phyloP scores from a whole-genome alignment of 2,888 invertebrate genomes.

The Coenonympha glycerion region DNA sequence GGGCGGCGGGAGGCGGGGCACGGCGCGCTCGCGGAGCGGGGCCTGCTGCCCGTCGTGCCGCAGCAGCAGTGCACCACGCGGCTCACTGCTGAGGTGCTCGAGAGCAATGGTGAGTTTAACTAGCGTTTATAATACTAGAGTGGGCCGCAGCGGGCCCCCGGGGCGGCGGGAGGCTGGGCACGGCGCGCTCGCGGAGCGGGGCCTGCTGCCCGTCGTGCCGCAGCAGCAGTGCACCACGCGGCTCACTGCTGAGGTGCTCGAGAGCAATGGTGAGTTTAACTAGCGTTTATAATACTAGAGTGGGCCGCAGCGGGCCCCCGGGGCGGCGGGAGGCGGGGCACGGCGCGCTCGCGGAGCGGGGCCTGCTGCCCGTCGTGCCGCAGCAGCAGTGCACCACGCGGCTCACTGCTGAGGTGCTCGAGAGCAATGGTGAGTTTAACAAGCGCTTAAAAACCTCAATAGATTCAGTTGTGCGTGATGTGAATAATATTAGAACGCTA shows the following conservation, averaged over 20 bases:
- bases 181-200: background rate
- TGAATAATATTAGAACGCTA: too few species aligned
- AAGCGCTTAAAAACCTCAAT: too few species aligned
- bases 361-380: background rate
- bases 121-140: too few species aligned
- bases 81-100: conserved; percentile 92
- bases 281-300: too few species aligned
- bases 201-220: conserved; percentile 60
- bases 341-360: background rate
- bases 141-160: background rate
- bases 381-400: too few species aligned
- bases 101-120: conserved; percentile 89
- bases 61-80: conserved; percentile 91
- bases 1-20: background rate
- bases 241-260: conserved; percentile 92
- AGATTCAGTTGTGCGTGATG: too few species aligned
- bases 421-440: too few species aligned
- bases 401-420: too few species aligned
- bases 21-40: background rate
- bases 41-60: conserved; percentile 60
- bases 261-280: conserved; percentile 89
- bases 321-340: background rate
- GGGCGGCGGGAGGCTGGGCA: background rate
- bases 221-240: conserved; percentile 91
- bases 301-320: background rate